A percentile compares a stretch with the other conserved stretches of the same genome.
These are phyloP conservation scores for Heliopora coerulea DNA, from an alignment of 92 coral and sea anemone genomes.

Conservation along the genomic window DNA sequence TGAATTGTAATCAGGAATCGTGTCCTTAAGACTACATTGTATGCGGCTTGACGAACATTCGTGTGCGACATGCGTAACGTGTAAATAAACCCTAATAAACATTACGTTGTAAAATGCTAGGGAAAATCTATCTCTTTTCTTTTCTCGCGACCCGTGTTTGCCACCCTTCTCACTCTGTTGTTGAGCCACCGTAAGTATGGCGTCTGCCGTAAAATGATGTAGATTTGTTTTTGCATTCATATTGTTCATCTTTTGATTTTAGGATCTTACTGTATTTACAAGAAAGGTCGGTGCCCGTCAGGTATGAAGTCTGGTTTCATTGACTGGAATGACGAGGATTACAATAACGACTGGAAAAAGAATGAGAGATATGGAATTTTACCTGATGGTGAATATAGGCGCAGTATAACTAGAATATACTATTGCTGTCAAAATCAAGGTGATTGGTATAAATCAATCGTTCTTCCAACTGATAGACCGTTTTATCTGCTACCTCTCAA, in stretches of 20 bases:
- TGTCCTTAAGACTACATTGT: no score
- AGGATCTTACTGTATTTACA: conserved; percentile 79
- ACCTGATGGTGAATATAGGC: conserved; percentile 59
- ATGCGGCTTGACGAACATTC: no score
- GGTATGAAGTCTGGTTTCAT: conserved; percentile 56
- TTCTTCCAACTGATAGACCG: conserved; percentile 54
- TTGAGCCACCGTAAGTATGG: no score
- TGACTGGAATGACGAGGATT: conserved; percentile 64
- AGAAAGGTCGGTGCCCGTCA: conserved; percentile 54
- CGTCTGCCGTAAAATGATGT: no score
- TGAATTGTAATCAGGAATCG: no score
- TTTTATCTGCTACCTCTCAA: conserved; percentile 61
- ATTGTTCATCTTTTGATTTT: not conserved
- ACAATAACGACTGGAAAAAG: conserved; percentile 47
- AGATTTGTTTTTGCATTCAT: no score
- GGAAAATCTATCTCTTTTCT: no score
- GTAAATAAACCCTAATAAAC: no score
- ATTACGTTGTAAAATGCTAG: no score
- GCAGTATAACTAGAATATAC: conserved; percentile 42
- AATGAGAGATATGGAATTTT: conserved; percentile 53
- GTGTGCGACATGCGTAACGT: no score
- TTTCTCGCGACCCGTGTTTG: no score
- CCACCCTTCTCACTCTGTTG: no score
- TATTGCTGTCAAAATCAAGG: conserved; percentile 69
- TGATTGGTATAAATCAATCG: conserved; percentile 49